Base-by-base conservation (phyloP, 1,140 invertebrate species). In the Drosophila micromelanica region DNA sequence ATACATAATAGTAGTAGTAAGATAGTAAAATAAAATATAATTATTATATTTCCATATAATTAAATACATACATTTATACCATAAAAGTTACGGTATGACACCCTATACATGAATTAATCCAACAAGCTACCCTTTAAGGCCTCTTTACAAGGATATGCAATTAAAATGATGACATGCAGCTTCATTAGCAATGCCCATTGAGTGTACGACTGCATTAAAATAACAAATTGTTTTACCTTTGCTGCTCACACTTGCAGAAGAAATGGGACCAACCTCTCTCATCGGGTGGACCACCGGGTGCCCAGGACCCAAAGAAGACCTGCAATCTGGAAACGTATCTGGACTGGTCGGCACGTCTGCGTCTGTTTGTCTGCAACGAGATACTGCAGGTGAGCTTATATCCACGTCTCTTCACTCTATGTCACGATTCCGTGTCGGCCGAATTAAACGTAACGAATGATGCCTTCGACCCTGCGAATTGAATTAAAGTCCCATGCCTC, bases 301-400 rank as follows among this genome's bases (percentile, higher is more conserved):
- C 59, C 40, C 91, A 92, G 71, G 91, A 91, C 76, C 84, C 91
- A 35, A 92, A 92, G 76, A 92, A 92, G 78, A 92, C 91, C 40
- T 92, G 91, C 68, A 92, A 92, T 75, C 80, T 92, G 82, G 91
- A 92, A 84, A 92, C 90, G 46, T 92, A 92, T 73, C 77, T 92
- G 59, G 91, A 92, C 65, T 92, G 91, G 91, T 92, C 91, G 75
- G 78, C 90, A 89, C 90, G 91, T 91, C 72, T 92, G 43, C 89
- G 91, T 45, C 71, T 92, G 64, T 90, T 92, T 77, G 91, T 92
- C 60, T 91, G 90, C 80, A 92, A 92, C 63, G 90, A 92, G 75
- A 91, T 92, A 80, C 78, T 92, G 63, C 89, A 91, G 90, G 91
- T 92, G 59, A 90, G 75, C 67, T 20, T 56, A 23, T 9, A 15